These are phyloP conservation scores for Vombatus ursinus DNA, from an alignment of 2,113 vertebrate genomes.

Conservation along the genomic window DNA sequence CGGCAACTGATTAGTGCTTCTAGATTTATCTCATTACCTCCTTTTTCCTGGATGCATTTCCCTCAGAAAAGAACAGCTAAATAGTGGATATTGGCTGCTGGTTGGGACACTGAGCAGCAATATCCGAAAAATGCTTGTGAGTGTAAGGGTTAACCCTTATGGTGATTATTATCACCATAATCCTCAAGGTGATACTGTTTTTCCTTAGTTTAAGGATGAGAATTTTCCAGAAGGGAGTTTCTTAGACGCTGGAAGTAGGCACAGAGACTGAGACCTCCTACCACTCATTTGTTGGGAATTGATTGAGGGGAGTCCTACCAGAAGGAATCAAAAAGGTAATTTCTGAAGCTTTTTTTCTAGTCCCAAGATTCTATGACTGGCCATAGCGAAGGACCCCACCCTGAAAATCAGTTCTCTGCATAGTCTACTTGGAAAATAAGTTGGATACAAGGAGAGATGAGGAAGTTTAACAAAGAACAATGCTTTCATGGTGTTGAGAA, in stretches of 20 bases:
- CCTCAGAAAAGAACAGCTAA: not conserved
- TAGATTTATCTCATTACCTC: not conserved
- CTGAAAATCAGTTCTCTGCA: conserved; percentile 27
- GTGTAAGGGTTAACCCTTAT: not conserved
- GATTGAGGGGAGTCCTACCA: conserved; percentile 7
- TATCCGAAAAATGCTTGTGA: not conserved
- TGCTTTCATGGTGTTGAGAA: conserved; percentile 55
- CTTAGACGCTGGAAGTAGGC: not conserved
- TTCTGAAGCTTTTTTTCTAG: not conserved
- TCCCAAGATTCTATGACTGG: not conserved
- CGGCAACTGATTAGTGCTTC: not conserved
- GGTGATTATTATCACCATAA: too few relatives aligned
- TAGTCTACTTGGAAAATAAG: conserved; percentile 50
- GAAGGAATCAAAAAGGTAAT: not conserved
- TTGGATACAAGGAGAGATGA: conserved; percentile 38
- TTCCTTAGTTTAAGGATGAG: not conserved
- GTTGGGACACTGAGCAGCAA: not conserved
- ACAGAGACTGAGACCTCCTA: not conserved
- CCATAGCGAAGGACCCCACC: conserved; percentile 5
- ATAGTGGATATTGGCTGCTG: not conserved
- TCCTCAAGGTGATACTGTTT: not conserved
- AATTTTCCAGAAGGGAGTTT: not conserved
- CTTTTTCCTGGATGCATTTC: not conserved
- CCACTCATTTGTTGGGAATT: not conserved
- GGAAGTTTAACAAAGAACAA: conserved; percentile 53